phyloP scores from a whole-genome alignment of 2,888 invertebrate genomes.

The Agrochola litura region DNA sequence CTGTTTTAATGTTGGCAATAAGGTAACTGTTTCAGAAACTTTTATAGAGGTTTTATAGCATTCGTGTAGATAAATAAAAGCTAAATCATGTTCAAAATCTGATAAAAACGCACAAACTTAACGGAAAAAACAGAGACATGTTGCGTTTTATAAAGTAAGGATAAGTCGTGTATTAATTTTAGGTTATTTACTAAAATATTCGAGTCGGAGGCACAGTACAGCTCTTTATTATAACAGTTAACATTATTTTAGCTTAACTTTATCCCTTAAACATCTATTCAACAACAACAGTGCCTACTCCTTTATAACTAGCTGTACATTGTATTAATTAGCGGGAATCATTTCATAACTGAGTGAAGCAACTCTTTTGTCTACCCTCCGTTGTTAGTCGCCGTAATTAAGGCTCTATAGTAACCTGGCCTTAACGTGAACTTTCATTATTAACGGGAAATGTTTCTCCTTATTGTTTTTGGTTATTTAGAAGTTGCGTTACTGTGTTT shows the following conservation, averaged over 20 bases:
- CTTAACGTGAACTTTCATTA: slow-evolving; percentile 50
- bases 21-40: no score
- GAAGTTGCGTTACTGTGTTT: slow-evolving; percentile 32
- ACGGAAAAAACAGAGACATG: no score
- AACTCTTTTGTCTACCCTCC: slow-evolving; percentile 41
- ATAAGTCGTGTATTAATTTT: no score
- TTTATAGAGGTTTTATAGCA: no score
- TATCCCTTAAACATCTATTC: background rate
- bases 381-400: slow-evolving; percentile 51
- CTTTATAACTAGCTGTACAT: slow-evolving; percentile 27
- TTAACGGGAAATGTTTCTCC: slow-evolving; percentile 44
- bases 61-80: no score
- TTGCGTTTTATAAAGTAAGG: no score
- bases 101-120: no score
- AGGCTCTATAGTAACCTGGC: slow-evolving; percentile 43
- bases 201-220: background rate
- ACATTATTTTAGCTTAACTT: background rate
- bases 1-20: no score
- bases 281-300: background rate
- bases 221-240: background rate
- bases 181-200: background rate
- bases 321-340: slow-evolving; percentile 47
- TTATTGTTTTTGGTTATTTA: slow-evolving; percentile 52
- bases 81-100: no score
- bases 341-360: slow-evolving; percentile 47